Base-by-base conservation (phyloP, 1,140 invertebrate genomes). In the Asobara japonica region DNA sequence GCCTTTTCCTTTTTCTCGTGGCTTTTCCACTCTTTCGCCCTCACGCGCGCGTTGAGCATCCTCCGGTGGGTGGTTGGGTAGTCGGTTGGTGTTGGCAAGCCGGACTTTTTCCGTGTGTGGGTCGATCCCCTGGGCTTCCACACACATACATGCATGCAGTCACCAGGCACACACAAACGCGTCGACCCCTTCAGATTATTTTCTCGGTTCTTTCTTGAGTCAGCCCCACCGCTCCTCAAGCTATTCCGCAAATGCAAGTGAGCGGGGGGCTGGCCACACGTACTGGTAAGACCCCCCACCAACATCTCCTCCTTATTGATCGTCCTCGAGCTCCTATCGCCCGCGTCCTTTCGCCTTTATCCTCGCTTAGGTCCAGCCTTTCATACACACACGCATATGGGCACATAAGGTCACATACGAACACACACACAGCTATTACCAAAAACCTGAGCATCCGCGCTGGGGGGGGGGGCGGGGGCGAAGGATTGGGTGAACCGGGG, bases 131-230 rank as follows among this genome's bases (percentile, higher is more conserved):
- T 36, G 20, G 61, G 22, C 29, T 16, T 36, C 3, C 41, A 68
- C 45, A 10, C 18, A 68, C 31, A 70, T 18, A 61, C 10, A 5
- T 60, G 33, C 36, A 33, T 48, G 56, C 41, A 33, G 36, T 25
- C 10, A 62, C 38, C 72, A 33, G 25, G 61, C 77, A 78, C 82
- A n/a, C n/a, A n/a, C n/a, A n/a, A n/a, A n/a, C n/a, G n/a, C n/a
- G n/a, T 41, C 4, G 38, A 41, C 38, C 83, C 80, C 84, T 83
- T 85, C 81, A 86, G 85, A 83, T 83, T 86, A 85, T 82, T 87
- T 86, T 86, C 85, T 86, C 84, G 81, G 80, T 85, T 86, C 84
- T 87, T 87, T 86, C 84, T 87, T 86, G 83, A 82, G 80, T 76
- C 48, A 81, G 78, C 80, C 82, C 83, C 77, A 77, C 56, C 64